Conservation (phyloP, 2,888 invertebrate species). For the Cinara cedri region DNA sequence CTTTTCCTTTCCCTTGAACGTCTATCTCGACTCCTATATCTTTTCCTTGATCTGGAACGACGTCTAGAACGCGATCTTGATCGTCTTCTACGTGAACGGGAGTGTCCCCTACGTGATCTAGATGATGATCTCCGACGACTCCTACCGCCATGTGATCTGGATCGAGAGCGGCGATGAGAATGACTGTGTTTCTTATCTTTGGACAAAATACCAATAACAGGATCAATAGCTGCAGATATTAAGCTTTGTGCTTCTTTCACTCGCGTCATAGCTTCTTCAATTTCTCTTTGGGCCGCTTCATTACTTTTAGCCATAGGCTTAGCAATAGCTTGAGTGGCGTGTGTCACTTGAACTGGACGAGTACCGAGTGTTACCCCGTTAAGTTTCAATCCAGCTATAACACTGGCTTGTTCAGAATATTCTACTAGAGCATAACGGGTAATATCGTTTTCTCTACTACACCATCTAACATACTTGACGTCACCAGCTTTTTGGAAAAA, state of each 20-base stretch:
- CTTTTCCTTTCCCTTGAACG: conserved; percentile 53
- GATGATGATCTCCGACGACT: conserved; percentile 61
- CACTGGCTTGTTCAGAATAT: conserved; percentile 88
- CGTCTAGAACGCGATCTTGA: conserved; percentile 67
- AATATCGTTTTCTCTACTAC: conserved; percentile 80
- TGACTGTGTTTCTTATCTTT: conserved; percentile 78
- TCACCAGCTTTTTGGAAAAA: conserved; percentile 88
- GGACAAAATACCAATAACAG: conserved; percentile 83
- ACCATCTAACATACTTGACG: conserved; percentile 92
- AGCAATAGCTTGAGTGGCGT: conserved; percentile 88
- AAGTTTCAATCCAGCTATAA: conserved; percentile 83
- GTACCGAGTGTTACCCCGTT: conserved; percentile 81
- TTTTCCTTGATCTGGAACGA: conserved; percentile 60
- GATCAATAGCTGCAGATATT: conserved; percentile 92
- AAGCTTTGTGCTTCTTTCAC: conserved; percentile 95
- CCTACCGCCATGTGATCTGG: conserved; percentile 61
- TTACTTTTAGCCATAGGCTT: conserved; percentile 95
- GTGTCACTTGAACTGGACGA: conserved; percentile 75
- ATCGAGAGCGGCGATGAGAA: conserved; percentile 68
- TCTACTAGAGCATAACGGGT: conserved; percentile 87
- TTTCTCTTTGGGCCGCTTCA: conserved; percentile 92
- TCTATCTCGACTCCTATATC: conserved; percentile 62
- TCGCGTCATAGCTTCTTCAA: conserved; percentile 95
- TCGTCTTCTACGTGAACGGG: conserved; percentile 63
- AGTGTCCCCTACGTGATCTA: conserved; percentile 62